Evolutionary conservation across 1,140 invertebrate genomes (phyloP), one percentile per base, ranked within the genome.

Genomic region (Forficula auricularia): DNA sequence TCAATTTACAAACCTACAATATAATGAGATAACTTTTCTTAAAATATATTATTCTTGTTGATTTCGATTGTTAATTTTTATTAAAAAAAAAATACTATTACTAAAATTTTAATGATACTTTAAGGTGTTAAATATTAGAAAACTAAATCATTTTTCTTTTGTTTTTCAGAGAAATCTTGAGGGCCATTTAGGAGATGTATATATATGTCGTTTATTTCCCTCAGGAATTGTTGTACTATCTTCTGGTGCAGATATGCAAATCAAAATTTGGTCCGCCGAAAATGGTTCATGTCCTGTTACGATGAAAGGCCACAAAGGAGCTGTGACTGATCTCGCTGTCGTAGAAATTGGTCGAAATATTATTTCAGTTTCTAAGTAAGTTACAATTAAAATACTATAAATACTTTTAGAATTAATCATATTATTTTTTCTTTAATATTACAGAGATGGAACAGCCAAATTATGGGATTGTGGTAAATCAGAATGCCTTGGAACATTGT

Each of bases 291-390:
- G 76, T 60, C 72, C 75, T 36, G 71, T 72, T 1, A 77, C 73
- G 12, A 56, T 82, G 3, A 66, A 55, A 48, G 79, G 79, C 1
- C 79, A 83, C 52, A 72, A 54, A 41, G 71, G 61, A 68, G 67
- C 75, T 43, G 60, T 84, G 2, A 63, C 64, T 32, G 79, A 80
- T 57, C 57, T 75, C 40, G 66, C 58, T 19, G 71, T 82, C 52
- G 62, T 84, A 42, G 79, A 79, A n/a, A 65, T 66, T 48, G 81
- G 80, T 46, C 66, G 71, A 45, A 82, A 82, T 62, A 58, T 83
- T 18, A 59, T 83, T 16, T 77, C 79, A 32, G 75, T 75, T 30
- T 74, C 75, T 52, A 75, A 70, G 63, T 65, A 56, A 52, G 52
- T 54, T 27, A 43, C 15, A 20, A 16, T 4, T 13, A 7, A 13